Conservation (phyloP, 2,888 invertebrate genomes). For the Electrophaes corylata region DNA sequence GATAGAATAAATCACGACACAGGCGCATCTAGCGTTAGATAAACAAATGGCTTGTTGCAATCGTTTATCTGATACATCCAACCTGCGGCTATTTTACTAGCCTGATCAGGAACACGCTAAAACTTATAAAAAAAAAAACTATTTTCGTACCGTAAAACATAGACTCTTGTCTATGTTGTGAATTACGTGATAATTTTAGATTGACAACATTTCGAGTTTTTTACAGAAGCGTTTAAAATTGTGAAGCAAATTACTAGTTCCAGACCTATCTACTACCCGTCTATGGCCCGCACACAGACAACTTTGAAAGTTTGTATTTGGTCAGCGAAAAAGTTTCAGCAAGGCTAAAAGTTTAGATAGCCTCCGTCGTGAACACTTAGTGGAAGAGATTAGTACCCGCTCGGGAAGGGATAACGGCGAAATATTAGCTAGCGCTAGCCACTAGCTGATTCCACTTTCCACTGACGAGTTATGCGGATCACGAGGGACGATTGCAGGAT, state of each 20-base stretch:
- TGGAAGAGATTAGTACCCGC: constrained; percentile 29
- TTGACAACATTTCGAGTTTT: no score
- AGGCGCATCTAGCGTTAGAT: constrained; percentile 42
- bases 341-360: constrained; percentile 27
- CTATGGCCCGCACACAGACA: background rate
- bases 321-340: constrained; percentile 15
- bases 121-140: background rate
- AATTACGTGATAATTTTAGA: no score
- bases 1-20: constrained; percentile 49
- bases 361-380: constrained; percentile 30
- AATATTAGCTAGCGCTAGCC: no score
- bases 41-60: constrained; percentile 46
- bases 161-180: no score
- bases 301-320: constrained; percentile 11
- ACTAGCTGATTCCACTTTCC: constrained; percentile 39
- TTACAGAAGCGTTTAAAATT: background rate
- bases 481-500: constrained; percentile 35
- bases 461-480: constrained; percentile 50
- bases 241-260: background rate
- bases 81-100: constrained; percentile 15
- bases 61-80: constrained; percentile 27
- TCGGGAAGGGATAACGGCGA: constrained; percentile 11
- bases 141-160: background rate
- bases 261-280: background rate
- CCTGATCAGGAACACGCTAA: background rate